Conservation (phyloP, 2,797 vertebrate species). For the Acanthornis magna region DNA sequence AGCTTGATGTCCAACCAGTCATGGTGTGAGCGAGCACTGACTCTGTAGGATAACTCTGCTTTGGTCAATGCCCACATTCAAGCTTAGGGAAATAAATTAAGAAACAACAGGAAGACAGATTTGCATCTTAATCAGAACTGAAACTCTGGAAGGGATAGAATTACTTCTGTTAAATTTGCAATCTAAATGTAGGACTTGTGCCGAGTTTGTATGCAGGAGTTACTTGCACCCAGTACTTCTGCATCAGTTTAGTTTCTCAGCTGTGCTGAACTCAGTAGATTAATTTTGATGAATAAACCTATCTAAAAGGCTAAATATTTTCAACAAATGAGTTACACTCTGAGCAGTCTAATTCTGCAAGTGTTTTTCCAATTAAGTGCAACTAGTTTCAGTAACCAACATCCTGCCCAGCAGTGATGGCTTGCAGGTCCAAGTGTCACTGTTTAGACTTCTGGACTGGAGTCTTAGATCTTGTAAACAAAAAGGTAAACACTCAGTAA, state of each 20-base stretch:
- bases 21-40: neutral
- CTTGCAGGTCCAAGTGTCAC: neutral
- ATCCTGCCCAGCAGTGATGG: neutral
- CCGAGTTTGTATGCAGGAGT: neutral
- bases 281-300: neutral
- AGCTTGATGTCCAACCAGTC: neutral
- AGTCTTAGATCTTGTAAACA: neutral
- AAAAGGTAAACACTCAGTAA: neutral
- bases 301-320: neutral
- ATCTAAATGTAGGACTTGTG: neutral
- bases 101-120: neutral
- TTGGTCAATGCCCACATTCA: neutral
- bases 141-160: neutral
- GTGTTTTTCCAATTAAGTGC: neutral
- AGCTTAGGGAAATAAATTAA: neutral
- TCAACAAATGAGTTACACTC: neutral
- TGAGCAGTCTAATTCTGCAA: neutral
- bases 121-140: conserved; percentile 1
- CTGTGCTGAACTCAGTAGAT: neutral
- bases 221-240: neutral
- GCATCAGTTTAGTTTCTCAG: neutral
- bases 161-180: neutral
- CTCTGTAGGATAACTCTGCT: neutral
- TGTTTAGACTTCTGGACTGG: neutral
- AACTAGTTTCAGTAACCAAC: neutral